Base-by-base conservation (phyloP, 1,140 invertebrate genomes). In the Gonatopus flavifemur region DNA sequence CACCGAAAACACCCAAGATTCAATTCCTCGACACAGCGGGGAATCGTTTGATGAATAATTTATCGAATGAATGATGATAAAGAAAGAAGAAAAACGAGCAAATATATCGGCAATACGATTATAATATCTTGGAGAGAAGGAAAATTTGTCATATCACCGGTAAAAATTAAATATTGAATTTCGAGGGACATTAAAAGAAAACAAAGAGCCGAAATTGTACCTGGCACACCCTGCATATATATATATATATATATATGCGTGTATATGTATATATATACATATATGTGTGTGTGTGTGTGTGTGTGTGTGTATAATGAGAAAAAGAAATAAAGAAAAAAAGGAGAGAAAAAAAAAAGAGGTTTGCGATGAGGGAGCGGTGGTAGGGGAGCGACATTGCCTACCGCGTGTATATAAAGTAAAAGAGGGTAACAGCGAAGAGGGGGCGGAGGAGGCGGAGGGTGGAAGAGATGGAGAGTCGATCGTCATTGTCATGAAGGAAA, bases 101-200 rank as follows among this genome's bases (percentile, higher is more conserved):
- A n/a, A n/a, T n/a, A n/a, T n/a, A n/a, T n/a, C n/a, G n/a, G n/a
- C n/a, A n/a, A n/a, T n/a, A n/a, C n/a, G n/a, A n/a, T n/a, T n/a
- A n/a, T n/a, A n/a, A n/a, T n/a, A n/a, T n/a, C n/a, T n/a, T n/a
- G n/a, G n/a, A n/a, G n/a, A n/a, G n/a, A n/a, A n/a, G n/a, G n/a
- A n/a, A n/a, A n/a, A n/a, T n/a, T n/a, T n/a, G n/a, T n/a, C n/a
- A n/a, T n/a, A n/a, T n/a, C n/a, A n/a, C n/a, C 25, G 25, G 25
- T 28, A 60, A 28, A 46, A 45, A 38, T 30, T 18, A 51, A 57
- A 59, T 61, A 61, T 61, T 61, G 59, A 59, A 61, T 61, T 59
- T 59, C 59, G 52, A 37, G 30, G 53, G 56, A 61, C n/a, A n/a
- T 59, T 61, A 55, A 61, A 61, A 61, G 59, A 61, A 61, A 61